Evolutionary conservation across 2,888 invertebrate genomes (phyloP).

Genomic region (Leistus spinibarbis): DNA sequence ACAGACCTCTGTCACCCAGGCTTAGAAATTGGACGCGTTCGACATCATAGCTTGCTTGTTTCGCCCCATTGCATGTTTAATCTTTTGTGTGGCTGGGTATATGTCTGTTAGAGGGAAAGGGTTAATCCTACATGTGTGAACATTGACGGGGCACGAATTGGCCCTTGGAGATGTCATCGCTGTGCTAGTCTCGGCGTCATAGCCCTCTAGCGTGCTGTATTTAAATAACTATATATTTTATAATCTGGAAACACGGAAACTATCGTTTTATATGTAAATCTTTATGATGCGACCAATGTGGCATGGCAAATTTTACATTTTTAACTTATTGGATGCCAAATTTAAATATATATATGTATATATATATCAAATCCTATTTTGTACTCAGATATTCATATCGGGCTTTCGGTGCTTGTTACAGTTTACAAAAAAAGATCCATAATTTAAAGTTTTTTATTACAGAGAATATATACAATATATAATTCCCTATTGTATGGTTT

Average conservation of each 20-base stretch:
- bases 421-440: too few species aligned
- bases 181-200: background rate
- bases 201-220: constrained; percentile 9
- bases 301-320: background rate
- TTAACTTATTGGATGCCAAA: background rate
- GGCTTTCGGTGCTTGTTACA: too few species aligned
- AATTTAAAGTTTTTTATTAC: too few species aligned
- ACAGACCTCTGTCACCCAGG: background rate
- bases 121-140: background rate
- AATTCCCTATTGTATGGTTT: too few species aligned
- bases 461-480: too few species aligned
- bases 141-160: background rate
- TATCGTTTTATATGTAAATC: constrained; percentile 11
- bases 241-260: background rate
- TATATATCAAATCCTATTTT: too few species aligned
- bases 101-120: background rate
- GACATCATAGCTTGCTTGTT: constrained; percentile 33
- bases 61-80: constrained; percentile 21
- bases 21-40: constrained; percentile 34
- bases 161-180: background rate
- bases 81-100: constrained; percentile 33
- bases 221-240: constrained; percentile 10
- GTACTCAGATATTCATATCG: too few species aligned
- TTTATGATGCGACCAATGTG: background rate
- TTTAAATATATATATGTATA: background rate